These are phyloP conservation scores for Oreochromis tanganicae DNA, from an alignment of 2,113 vertebrate species.

Conservation along the genomic window DNA sequence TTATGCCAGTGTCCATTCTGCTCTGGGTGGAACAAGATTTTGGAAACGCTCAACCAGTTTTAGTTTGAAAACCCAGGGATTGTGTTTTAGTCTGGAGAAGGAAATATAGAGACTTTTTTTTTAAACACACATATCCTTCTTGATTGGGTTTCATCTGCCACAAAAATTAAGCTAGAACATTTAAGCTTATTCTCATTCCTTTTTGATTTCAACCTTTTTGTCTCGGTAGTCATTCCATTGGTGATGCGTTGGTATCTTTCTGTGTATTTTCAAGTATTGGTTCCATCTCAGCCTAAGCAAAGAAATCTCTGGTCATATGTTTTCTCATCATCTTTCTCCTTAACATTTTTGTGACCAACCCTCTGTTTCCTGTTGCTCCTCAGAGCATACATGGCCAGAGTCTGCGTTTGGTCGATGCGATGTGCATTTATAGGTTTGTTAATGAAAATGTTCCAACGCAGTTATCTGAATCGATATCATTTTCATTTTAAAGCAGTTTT, in stretches of 20 bases:
- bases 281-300: neutral
- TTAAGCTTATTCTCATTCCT: neutral
- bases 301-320: neutral
- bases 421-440: neutral
- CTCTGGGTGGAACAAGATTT: neutral
- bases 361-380: neutral
- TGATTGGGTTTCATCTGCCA: neutral
- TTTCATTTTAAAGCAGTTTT: neutral
- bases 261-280: neutral
- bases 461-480: neutral
- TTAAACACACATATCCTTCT: neutral
- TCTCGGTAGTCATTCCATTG: neutral
- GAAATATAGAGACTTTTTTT: neutral
- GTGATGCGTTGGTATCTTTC: neutral
- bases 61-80: neutral
- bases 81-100: neutral
- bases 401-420: neutral
- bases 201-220: neutral
- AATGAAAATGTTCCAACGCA: neutral
- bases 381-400: neutral
- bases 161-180: neutral
- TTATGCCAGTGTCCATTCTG: neutral
- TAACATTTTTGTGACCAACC: neutral
- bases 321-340: neutral
- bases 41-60: neutral